Evolutionary conservation across 23 tunicate genomes (phyloP).

Genomic region (Diplosoma virens): DNA sequence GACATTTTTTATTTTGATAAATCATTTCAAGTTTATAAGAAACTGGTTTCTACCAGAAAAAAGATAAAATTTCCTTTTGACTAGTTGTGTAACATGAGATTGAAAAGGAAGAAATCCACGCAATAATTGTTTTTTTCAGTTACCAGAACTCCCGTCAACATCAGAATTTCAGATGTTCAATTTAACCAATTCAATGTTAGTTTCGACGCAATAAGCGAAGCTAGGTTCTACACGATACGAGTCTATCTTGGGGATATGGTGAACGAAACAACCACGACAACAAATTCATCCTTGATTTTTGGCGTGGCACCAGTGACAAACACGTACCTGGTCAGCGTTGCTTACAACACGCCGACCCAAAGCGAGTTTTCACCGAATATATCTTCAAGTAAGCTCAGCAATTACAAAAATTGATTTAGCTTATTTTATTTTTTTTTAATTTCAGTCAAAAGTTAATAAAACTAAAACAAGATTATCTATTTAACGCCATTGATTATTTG

Average conservation of each 20-base stretch:
- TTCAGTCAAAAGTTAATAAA: no score
- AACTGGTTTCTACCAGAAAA: no score
- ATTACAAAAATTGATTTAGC: not conserved
- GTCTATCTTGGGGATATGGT: not conserved
- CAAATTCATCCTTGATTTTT: not conserved
- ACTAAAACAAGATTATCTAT: no score
- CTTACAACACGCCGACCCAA: slow-evolving; percentile 20
- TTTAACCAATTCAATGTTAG: slow-evolving; percentile 17
- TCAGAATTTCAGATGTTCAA: slow-evolving; percentile 2
- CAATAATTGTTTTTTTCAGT: not conserved
- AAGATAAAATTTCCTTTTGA: no score
- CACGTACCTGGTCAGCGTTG: slow-evolving; percentile 24
- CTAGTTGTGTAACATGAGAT: no score
- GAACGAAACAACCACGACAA: not conserved
- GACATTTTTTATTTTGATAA: no score
- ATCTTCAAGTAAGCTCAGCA: slow-evolving; percentile 15
- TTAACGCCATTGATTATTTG: no score
- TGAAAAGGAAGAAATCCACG: no score
- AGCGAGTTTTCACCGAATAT: slow-evolving; percentile 25
- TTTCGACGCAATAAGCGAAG: slow-evolving; percentile 12
- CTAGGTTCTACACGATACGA: slow-evolving; percentile 19
- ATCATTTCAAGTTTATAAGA: no score
- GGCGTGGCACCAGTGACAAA: slow-evolving; percentile 18
- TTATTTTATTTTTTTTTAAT: no score
- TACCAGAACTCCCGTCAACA: not conserved